These are phyloP conservation scores for Drosophila erecta DNA, from an alignment of 1,140 invertebrate genomes.

Conservation along the genomic window DNA sequence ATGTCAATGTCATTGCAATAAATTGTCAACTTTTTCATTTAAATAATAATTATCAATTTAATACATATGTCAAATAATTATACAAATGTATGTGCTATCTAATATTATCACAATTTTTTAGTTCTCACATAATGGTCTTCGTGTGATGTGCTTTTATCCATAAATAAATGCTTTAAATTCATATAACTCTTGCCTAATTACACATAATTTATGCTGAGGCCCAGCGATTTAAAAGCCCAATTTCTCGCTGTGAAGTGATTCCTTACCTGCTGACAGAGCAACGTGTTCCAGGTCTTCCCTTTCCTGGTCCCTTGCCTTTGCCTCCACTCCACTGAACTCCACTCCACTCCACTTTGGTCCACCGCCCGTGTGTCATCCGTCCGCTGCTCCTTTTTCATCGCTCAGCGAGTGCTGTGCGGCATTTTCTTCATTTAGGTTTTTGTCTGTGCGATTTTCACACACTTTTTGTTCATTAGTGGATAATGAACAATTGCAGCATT, in stretches of 20 bases:
- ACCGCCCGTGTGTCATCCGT: slow-evolving; percentile 35
- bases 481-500: slow-evolving; percentile 83
- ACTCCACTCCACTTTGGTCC: neutral
- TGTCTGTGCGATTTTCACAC: slow-evolving; percentile 72
- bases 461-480: slow-evolving; percentile 83
- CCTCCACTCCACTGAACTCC: slow-evolving; percentile 11
- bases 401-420: slow-evolving; percentile 63
- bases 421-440: slow-evolving; percentile 80
- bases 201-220: too few species aligned
- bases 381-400: slow-evolving; percentile 71
- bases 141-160: too few species aligned
- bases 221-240: too few species aligned
- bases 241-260: slow-evolving; percentile 33
- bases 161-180: too few species aligned
- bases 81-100: too few species aligned
- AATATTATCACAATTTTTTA: too few species aligned
- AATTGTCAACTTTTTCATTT: too few species aligned
- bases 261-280: slow-evolving; percentile 71
- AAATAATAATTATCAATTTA: too few species aligned
- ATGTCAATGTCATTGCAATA: too few species aligned
- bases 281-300: slow-evolving; percentile 60
- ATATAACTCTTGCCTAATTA: too few species aligned
- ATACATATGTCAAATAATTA: neutral
- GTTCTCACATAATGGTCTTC: too few species aligned
- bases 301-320: neutral